Conservation (phyloP, 1,140 invertebrate genomes). For the Dryas iulia region DNA sequence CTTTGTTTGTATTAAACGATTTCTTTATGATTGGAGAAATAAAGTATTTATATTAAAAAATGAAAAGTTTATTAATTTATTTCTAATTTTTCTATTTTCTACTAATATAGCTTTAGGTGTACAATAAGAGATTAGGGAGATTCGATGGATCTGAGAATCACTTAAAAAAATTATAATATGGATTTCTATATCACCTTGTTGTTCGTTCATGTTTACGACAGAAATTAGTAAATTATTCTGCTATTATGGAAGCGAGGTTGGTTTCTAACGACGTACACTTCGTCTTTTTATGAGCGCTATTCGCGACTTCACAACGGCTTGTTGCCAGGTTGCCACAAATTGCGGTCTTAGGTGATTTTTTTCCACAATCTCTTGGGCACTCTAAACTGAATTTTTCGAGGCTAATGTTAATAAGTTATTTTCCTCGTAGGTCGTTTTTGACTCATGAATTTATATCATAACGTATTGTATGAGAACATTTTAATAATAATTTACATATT, state of each 20-base stretch:
- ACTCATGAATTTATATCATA: neutral
- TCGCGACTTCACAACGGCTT: slow-evolving; percentile 14
- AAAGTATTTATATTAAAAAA: no score
- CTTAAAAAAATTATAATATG: neutral
- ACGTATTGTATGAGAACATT: neutral
- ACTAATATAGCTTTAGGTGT: no score
- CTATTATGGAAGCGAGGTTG: slow-evolving; percentile 10
- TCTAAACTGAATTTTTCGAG: neutral
- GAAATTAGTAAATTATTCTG: slow-evolving; percentile 16
- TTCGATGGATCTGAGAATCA: neutral
- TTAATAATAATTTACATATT: neutral
- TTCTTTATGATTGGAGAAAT: no score
- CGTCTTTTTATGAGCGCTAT: slow-evolving; percentile 11
- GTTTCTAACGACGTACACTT: slow-evolving; percentile 13
- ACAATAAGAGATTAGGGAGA: neutral
- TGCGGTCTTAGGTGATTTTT: neutral
- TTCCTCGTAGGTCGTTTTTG: neutral
- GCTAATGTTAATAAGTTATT: neutral
- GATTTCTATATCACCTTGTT: neutral
- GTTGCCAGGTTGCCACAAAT: slow-evolving; percentile 13
- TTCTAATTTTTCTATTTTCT: no score
- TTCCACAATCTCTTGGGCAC: neutral
- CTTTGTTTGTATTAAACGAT: neutral
- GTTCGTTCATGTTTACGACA: neutral
- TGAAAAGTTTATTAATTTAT: no score